A percentile compares a stretch with the other conserved stretches of the same genome.
These are phyloP conservation scores for Andricus grossulariae DNA, from an alignment of 1,140 invertebrate genomes.

Conservation along the genomic window DNA sequence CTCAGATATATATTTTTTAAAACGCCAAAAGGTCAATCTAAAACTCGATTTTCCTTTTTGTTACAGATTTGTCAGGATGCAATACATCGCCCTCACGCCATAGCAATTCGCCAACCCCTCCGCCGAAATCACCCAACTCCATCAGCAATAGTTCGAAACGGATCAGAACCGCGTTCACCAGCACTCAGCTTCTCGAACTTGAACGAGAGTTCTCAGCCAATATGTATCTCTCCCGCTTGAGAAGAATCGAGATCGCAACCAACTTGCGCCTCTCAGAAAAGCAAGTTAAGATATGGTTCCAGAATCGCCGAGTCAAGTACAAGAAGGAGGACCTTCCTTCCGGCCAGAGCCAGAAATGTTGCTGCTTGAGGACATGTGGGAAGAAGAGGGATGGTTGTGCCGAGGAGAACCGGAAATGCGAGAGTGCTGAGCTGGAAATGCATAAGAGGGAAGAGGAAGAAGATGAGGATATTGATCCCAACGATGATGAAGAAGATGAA, in stretches of 20 bases:
- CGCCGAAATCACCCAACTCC: conserved; percentile 73
- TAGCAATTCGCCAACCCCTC: conserved; percentile 77
- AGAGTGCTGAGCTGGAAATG: conserved; percentile 36
- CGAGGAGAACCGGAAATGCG: conserved; percentile 49
- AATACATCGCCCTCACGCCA: conserved; percentile 74
- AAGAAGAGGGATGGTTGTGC: conserved; percentile 78
- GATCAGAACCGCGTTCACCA: conserved; percentile 94
- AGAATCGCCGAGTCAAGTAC: conserved; percentile 92
- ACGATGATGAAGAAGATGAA: conserved; percentile 41
- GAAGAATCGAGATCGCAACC: conserved; percentile 94
- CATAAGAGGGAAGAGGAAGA: conserved; percentile 39
- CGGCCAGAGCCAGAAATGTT: conserved; percentile 73
- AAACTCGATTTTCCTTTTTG: conserved; percentile 37
- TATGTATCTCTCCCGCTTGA: conserved; percentile 91
- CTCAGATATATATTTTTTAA: neutral
- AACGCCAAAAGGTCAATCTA: conserved; percentile 8
- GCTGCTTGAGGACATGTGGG: conserved; percentile 75
- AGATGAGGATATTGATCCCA: conserved; percentile 24
- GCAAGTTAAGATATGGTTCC: conserved; percentile 97
- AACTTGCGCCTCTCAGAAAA: conserved; percentile 92
- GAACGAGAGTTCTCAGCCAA: conserved; percentile 94
- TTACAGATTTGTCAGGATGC: conserved; percentile 72
- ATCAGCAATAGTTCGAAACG: conserved; percentile 82
- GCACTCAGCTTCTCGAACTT: conserved; percentile 91
- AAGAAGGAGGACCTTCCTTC: conserved; percentile 86